phyloP scores from a whole-genome alignment of 2,888 invertebrate genomes.

The Phania funesta region DNA sequence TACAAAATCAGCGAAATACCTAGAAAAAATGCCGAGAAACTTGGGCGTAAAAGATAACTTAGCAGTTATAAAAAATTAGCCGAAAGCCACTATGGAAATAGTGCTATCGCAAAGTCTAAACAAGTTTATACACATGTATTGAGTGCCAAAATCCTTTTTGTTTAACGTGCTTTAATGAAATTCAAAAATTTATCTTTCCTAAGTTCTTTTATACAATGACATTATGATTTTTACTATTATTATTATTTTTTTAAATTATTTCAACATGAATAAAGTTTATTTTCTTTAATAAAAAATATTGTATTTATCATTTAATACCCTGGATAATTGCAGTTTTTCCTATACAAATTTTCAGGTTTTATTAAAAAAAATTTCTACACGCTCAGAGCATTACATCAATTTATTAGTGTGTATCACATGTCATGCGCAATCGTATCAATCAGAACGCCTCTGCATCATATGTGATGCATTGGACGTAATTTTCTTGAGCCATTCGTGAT shows the following conservation, averaged over 20 bases:
- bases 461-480: no score
- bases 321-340: not conserved
- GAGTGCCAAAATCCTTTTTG: not conserved
- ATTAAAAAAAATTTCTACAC: not conserved
- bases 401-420: not conserved
- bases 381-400: not conserved
- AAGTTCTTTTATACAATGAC: not conserved
- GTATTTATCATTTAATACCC: no score
- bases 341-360: not conserved
- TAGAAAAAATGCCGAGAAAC: not conserved
- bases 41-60: not conserved
- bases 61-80: not conserved
- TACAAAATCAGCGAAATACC: no score
- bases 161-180: not conserved
- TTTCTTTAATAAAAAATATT: not conserved
- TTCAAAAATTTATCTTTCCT: not conserved
- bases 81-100: not conserved
- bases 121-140: not conserved
- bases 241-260: not conserved
- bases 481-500: no score
- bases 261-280: not conserved
- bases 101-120: constrained; percentile 3
- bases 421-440: not conserved
- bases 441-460: not conserved
- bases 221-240: not conserved